Percentiles rank a stretch among this genome's conserved stretches.
Conservation (phyloP, 2,113 vertebrate genomes). For the Hippocampus comes region DNA sequence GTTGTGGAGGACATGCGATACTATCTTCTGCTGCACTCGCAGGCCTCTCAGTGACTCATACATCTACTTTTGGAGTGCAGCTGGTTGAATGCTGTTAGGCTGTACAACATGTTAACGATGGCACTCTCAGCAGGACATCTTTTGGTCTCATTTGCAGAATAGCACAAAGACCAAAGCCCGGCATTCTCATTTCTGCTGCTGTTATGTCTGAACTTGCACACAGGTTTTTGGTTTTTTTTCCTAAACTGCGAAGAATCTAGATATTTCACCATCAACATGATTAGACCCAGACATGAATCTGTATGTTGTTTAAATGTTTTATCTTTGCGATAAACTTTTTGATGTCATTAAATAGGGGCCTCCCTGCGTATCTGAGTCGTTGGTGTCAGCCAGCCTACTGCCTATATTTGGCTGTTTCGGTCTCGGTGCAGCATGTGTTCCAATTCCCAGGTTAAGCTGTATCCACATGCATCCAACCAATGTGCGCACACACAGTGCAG, state of each 20-base stretch:
- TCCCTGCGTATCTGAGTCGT: neutral
- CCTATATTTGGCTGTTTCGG: constrained; percentile 47
- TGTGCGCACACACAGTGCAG: constrained; percentile 11
- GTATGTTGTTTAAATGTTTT: neutral
- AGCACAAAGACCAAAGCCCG: constrained; percentile 6
- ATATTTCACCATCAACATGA: neutral
- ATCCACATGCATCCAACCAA: constrained; percentile 21
- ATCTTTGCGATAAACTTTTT: neutral
- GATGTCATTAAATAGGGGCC: neutral
- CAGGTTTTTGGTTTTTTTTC: neutral
- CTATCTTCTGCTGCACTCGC: constrained; percentile 54
- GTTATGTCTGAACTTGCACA: neutral
- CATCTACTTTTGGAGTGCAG: constrained; percentile 56
- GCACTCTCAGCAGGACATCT: constrained; percentile 27
- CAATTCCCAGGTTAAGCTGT: constrained; percentile 52
- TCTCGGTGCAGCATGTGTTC: constrained; percentile 47
- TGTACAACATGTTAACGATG: constrained; percentile 51
- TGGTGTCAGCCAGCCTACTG: neutral
- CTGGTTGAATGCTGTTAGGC: constrained; percentile 49
- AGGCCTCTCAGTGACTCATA: constrained; percentile 56
- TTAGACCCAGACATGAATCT: neutral
- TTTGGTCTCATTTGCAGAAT: constrained; percentile 22
- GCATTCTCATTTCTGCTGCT: constrained; percentile 16
- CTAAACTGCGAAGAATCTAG: neutral
- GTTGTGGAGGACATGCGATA: constrained; percentile 57